Conservation (phyloP, 2,797 vertebrate species). For the Lacerta viridis region DNA sequence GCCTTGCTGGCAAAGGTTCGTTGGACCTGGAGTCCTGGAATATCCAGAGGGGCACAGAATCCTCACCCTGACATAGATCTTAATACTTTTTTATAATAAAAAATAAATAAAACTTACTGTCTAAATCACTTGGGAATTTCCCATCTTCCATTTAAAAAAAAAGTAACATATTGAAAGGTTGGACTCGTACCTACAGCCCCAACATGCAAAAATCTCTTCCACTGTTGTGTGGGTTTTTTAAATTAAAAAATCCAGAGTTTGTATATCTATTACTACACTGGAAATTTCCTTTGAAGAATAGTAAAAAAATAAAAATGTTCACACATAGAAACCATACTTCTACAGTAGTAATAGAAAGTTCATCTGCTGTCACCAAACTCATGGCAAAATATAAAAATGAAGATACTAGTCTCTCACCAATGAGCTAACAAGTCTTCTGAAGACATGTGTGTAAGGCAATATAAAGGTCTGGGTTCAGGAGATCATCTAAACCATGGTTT, state of each 20-base stretch:
- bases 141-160: not conserved
- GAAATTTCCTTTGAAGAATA: conserved; percentile 1
- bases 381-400: conserved; percentile 15
- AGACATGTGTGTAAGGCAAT: conserved; percentile 12
- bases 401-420: conserved; percentile 51
- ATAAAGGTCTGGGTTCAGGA: not conserved
- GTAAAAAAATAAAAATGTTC: not conserved
- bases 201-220: not conserved
- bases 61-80: not conserved
- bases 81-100: not conserved
- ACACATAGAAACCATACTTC: not conserved
- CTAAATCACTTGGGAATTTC: not conserved
- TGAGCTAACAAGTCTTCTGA: conserved; percentile 37
- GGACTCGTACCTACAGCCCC: not conserved
- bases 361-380: conserved; percentile 6
- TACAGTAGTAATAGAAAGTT: conserved; percentile 21
- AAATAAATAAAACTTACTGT: not conserved
- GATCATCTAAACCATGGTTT: not conserved
- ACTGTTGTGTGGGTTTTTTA: not conserved
- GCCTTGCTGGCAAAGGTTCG: too few species aligned
- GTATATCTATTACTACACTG: not conserved
- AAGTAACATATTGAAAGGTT: not conserved
- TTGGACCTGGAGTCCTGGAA: too few species aligned
- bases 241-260: not conserved
- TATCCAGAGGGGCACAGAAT: too few species aligned